These are phyloP conservation scores for Pungitius pungitius DNA, from an alignment of 2,113 vertebrate species.

Conservation along the genomic window DNA sequence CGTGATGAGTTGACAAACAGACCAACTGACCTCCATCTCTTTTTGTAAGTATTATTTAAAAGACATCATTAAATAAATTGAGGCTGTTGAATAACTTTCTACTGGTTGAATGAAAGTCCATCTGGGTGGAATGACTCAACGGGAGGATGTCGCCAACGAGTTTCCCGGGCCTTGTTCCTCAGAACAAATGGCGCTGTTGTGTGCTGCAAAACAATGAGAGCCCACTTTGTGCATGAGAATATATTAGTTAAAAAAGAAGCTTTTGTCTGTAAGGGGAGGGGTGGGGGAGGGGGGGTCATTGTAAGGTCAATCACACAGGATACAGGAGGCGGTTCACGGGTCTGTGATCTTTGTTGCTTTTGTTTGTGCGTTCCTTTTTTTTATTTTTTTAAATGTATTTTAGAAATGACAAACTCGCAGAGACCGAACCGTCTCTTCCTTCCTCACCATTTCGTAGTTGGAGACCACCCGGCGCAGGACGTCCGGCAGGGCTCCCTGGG, in stretches of 20 bases:
- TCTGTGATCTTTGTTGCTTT: constrained; percentile 34
- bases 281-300: constrained; percentile 5
- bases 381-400: constrained; percentile 10
- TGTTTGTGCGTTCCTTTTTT: constrained; percentile 50
- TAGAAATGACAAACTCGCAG: constrained; percentile 8
- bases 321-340: constrained; percentile 8
- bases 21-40: constrained; percentile 22
- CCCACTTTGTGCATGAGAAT: constrained; percentile 1
- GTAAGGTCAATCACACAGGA: constrained; percentile 42
- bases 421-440: constrained; percentile 1
- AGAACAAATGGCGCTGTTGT: constrained; percentile 21
- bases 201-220: constrained; percentile 46
- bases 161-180: constrained; percentile 21
- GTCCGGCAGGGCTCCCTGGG: constrained; percentile 91
- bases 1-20: constrained; percentile 8
- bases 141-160: constrained; percentile 30
- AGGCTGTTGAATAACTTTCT: constrained; percentile 40
- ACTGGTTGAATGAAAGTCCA: constrained; percentile 20
- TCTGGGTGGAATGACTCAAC: constrained; percentile 45
- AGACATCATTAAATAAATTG: constrained; percentile 43
- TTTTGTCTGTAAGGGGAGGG: constrained; percentile 11
- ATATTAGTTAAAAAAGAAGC: constrained; percentile 39
- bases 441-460: constrained; percentile 90
- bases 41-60: constrained; percentile 49
- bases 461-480: constrained; percentile 91